Evolutionary conservation across 1,140 invertebrate species (phyloP).

Genomic region (Heliconius melpomene): DNA sequence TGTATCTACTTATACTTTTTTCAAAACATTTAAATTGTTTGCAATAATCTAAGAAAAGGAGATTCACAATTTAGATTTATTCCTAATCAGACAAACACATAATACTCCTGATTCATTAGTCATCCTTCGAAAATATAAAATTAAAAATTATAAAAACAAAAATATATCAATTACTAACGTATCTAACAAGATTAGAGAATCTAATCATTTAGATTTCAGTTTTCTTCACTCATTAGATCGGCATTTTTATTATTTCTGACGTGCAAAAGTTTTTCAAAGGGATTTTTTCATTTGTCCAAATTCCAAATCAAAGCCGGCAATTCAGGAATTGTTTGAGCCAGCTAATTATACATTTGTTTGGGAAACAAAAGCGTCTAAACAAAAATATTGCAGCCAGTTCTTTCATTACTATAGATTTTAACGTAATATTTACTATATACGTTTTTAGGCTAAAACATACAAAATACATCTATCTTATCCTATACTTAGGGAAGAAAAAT

Average conservation of each 20-base stretch:
- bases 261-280: not conserved
- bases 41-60: too few species aligned
- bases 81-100: too few species aligned
- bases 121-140: too few species aligned
- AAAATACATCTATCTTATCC: too few species aligned
- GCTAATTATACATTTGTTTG: constrained; percentile 2
- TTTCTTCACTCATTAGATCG: not conserved
- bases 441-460: not conserved
- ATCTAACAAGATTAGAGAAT: too few species aligned
- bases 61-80: too few species aligned
- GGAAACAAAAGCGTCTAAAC: not conserved
- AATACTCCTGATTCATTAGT: too few species aligned
- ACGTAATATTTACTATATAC: not conserved
- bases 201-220: not conserved
- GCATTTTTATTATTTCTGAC: not conserved
- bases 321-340: constrained; percentile 10
- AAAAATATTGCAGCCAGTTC: not conserved
- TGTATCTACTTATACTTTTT: too few species aligned
- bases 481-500: too few species aligned
- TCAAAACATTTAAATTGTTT: too few species aligned
- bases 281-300: constrained; percentile 5
- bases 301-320: not conserved
- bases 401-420: not conserved
- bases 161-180: too few species aligned
- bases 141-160: too few species aligned